These are phyloP conservation scores for Oophaga sylvatica DNA, from an alignment of 2,797 vertebrate species.

Conservation along the genomic window DNA sequence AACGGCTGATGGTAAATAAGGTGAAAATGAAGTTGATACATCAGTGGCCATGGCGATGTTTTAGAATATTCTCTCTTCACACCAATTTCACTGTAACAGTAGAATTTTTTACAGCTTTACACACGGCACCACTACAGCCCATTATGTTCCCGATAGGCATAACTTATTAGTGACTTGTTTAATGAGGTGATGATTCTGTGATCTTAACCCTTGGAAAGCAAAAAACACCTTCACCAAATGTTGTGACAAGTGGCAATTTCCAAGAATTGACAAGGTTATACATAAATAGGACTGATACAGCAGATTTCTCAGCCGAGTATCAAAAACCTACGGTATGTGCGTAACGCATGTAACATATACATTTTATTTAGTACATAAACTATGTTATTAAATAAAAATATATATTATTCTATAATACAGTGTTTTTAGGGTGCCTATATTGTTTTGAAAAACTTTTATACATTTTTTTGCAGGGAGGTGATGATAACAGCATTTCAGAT, in stretches of 20 bases:
- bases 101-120: constrained; percentile 49
- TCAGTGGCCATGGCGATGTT: constrained; percentile 28
- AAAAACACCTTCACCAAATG: neutral
- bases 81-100: constrained; percentile 57
- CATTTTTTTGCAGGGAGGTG: too few relatives aligned
- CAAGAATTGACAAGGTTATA: neutral
- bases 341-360: neutral
- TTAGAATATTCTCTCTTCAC: constrained; percentile 51
- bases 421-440: too few relatives aligned
- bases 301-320: neutral
- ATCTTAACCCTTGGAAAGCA: constrained; percentile 30
- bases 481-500: too few relatives aligned
- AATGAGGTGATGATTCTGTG: constrained; percentile 38
- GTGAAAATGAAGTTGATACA: constrained; percentile 56
- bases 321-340: neutral
- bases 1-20: constrained; percentile 39
- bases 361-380: neutral
- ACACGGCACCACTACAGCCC: constrained; percentile 30
- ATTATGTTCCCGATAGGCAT: constrained; percentile 45
- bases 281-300: neutral
- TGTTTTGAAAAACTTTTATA: too few relatives aligned
- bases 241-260: neutral
- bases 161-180: constrained; percentile 48
- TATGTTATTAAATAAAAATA: neutral
- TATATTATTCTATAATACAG: too few relatives aligned